phyloP scores from a whole-genome alignment of 2,113 vertebrate genomes.

The Hippopotamus amphibius region DNA sequence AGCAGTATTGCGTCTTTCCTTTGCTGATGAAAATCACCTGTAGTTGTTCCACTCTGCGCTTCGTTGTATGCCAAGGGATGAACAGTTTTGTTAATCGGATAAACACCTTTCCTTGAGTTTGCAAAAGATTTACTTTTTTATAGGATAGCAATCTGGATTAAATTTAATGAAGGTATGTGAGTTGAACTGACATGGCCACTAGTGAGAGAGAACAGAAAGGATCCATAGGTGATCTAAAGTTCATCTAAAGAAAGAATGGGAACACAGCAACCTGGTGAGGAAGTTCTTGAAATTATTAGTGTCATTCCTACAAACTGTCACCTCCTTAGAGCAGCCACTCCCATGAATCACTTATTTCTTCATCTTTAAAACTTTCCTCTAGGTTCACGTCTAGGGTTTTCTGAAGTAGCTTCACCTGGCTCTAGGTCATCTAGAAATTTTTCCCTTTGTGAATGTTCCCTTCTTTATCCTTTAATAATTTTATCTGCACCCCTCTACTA shows the following conservation, averaged over 20 bases:
- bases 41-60: not conserved
- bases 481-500: not conserved
- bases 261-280: not conserved
- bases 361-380: not conserved
- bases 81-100: not conserved
- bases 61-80: not conserved
- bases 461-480: not conserved
- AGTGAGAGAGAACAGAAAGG: not conserved
- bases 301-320: not conserved
- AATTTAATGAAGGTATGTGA: not conserved
- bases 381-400: slow-evolving; percentile 37
- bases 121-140: not conserved
- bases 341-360: not conserved
- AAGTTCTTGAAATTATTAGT: not conserved
- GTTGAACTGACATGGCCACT: not conserved
- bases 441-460: not conserved
- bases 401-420: not conserved
- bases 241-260: not conserved
- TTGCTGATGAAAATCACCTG: not conserved
- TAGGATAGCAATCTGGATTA: not conserved
- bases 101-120: slow-evolving; percentile 3
- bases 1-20: not conserved
- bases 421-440: not conserved
- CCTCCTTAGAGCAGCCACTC: not conserved
- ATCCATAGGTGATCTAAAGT: not conserved